Percentiles rank a stretch among this genome's conserved stretches.
Evolutionary conservation across 2,888 invertebrate genomes (phyloP).

Genomic region (Antheraea assamensis): DNA sequence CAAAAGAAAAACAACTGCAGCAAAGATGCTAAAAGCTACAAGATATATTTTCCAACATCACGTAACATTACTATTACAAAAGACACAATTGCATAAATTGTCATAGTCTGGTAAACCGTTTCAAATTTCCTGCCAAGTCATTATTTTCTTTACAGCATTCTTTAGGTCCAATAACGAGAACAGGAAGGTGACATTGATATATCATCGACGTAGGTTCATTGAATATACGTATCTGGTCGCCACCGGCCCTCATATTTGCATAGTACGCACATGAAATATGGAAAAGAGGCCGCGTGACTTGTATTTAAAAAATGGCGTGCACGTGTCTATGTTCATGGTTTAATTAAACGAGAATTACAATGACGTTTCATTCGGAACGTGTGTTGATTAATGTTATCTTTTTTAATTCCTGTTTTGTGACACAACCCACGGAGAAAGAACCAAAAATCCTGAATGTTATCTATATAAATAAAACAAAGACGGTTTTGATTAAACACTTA

Average conservation of each 20-base stretch:
- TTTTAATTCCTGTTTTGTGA: background rate
- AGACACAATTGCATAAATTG: background rate
- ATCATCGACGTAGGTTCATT: slow-evolving; percentile 53
- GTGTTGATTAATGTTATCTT: background rate
- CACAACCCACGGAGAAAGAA: background rate
- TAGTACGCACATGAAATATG: slow-evolving; percentile 46
- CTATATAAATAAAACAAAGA: too few species aligned
- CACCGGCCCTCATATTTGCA: slow-evolving; percentile 48
- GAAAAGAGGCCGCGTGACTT: slow-evolving; percentile 43
- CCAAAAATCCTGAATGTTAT: background rate
- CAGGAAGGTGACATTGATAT: slow-evolving; percentile 60
- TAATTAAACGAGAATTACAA: slow-evolving; percentile 9
- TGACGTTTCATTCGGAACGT: background rate
- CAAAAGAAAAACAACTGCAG: background rate
- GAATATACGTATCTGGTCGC: slow-evolving; percentile 44
- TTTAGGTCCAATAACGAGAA: slow-evolving; percentile 37
- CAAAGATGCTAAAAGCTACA: background rate
- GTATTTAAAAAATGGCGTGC: slow-evolving; percentile 27
- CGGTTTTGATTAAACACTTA: too few species aligned
- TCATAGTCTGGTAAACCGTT: background rate
- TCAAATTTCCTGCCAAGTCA: background rate
- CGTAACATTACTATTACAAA: background rate
- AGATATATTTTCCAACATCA: background rate
- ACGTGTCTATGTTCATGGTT: background rate
- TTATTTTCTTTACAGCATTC: slow-evolving; percentile 22